Base-by-base conservation (phyloP, 2,113 vertebrate species). In the Blennius ocellaris region DNA sequence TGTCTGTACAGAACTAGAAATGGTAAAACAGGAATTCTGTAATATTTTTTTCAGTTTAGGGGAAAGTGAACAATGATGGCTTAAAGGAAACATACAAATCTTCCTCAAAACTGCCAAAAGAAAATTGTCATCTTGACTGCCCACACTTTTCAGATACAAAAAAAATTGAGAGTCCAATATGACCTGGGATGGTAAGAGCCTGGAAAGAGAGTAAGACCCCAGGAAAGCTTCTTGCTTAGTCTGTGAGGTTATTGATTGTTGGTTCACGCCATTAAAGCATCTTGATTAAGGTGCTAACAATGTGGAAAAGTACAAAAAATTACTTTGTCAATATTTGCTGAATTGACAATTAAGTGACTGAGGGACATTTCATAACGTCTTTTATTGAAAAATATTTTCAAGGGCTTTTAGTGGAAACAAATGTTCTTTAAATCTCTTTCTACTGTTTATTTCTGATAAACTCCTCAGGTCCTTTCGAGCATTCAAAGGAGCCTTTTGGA, bases 131-230 rank as follows among this genome's bases (percentile, higher is more conserved):
- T 30, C 21, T 30, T 82, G 49, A 60, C 63, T 14, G 81, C 36
- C 44, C 55, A 39, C 48, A 14, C 69, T 88, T 78, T 74, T 86
- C 76, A 74, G 76, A 74, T 62, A 53, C 44, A 14, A 41, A 82
- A 81, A 72, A 81, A 38, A 47, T 71, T 3, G 43, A 62, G 36
- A 40, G 12, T 69, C 30, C 48, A 37, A n/a, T 15, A 11, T 51
- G 60, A 71, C 9, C 21, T 45, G 60, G 38, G 36, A 53, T 12
- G 47, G 62, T 62, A 14, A 59, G 17, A 45, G 62, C 7, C 0
- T 52, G 15, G 51, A 1, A 49, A 78, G 37, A 40, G 12, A 15
- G 39, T 16, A 39, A 50, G 30, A n/a, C 8, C 6, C 48, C 38
- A 43, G 44, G 0, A 30, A 51, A 30, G 56, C 6, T 47, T 62